Evolutionary conservation across 92 coral and sea anemone species (phyloP).

Genomic region (Porites divaricata): DNA sequence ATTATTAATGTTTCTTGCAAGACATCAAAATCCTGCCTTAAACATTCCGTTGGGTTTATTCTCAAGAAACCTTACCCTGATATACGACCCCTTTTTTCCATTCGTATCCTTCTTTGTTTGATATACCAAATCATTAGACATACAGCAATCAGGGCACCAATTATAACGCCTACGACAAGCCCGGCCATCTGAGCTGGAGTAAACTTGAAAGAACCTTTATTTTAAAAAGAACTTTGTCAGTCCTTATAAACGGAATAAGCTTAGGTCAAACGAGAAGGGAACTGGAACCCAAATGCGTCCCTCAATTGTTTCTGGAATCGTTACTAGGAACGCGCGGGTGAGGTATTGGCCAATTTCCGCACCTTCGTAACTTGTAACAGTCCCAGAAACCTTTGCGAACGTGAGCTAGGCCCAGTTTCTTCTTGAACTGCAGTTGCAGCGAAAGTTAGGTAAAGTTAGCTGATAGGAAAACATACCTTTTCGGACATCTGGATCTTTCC

Average conservation of each 20-base stretch:
- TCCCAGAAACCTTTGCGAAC: too few species aligned
- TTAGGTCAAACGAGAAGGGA: background rate
- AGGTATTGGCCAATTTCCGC: too few species aligned
- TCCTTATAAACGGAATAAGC: background rate
- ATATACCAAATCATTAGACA: background rate
- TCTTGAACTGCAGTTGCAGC: too few species aligned
- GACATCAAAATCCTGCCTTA: background rate
- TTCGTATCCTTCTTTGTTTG: background rate
- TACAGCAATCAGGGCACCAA: background rate
- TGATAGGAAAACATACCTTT: background rate
- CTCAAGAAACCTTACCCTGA: conserved; percentile 6
- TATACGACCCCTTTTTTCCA: background rate
- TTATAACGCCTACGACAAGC: background rate
- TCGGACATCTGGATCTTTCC: background rate
- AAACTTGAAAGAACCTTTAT: background rate
- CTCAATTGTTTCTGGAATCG: background rate
- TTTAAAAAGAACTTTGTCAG: background rate
- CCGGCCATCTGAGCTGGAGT: background rate
- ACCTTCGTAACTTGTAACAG: too few species aligned
- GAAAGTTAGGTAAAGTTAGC: background rate
- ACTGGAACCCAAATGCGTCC: background rate
- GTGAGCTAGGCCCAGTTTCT: too few species aligned
- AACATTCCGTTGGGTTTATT: background rate
- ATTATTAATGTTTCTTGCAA: background rate
- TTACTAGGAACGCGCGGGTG: too few species aligned